Percentiles rank a stretch among this genome's conserved stretches.
Conservation (phyloP, 92 coral and sea anemone genomes). For the Metridium senile region DNA sequence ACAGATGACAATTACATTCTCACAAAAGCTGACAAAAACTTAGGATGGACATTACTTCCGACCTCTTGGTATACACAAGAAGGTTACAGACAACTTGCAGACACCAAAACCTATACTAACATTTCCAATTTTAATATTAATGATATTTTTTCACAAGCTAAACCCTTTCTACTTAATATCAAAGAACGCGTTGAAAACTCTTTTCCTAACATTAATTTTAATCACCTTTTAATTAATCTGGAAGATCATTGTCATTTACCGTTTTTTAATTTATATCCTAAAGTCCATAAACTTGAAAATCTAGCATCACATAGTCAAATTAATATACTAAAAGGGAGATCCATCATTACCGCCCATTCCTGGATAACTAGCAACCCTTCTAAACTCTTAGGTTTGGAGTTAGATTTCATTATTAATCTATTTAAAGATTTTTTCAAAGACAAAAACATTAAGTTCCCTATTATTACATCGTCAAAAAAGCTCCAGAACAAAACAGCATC, state of each 20-base stretch:
- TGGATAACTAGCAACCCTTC: too few species aligned
- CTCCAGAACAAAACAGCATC: too few species aligned
- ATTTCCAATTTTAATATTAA: background rate
- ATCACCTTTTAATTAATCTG: too few species aligned
- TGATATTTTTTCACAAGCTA: background rate
- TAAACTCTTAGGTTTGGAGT: too few species aligned
- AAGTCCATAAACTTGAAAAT: background rate
- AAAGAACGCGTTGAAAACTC: background rate
- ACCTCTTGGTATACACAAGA: background rate
- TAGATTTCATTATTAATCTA: too few species aligned
- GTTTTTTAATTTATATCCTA: background rate
- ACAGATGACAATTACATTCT: background rate
- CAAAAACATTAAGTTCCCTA: conserved; percentile 6
- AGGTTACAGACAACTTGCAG: background rate
- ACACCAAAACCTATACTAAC: background rate
- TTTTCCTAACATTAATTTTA: too few species aligned
- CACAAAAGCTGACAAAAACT: background rate
- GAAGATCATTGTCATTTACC: background rate
- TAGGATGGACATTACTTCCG: background rate
- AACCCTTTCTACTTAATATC: background rate
- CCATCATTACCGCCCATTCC: too few species aligned
- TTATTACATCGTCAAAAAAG: conserved; percentile 42
- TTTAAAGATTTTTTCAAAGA: background rate
- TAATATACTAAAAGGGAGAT: too few species aligned
- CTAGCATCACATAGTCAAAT: background rate